Evolutionary conservation across 2,888 invertebrate genomes (phyloP), one percentile per base, ranked within the genome.

Genomic region (Automeris io): DNA sequence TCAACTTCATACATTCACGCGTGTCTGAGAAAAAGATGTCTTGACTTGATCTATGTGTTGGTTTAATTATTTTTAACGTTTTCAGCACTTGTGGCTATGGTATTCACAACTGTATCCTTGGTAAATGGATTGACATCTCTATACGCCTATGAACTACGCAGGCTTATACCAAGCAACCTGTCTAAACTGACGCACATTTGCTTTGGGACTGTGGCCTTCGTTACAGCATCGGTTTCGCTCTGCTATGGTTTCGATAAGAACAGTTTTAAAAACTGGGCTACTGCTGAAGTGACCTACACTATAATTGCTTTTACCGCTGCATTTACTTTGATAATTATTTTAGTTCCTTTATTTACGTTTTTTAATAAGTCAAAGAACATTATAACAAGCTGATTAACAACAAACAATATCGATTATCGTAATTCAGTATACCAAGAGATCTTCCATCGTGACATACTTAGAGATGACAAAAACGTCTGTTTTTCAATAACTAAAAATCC

Each of bases 171-270:
- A 0, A 52, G 43, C 1, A 61, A 49, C 18, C 35, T 66, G 0
- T 57, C 62, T 5, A 73, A 70, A 41, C 42, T 71, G 3, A 57
- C 51, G 1, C 73, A 73, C 44, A 67, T 74, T 22, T 53, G 61
- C 37, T 61, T 73, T 29, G 73, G 73, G 1, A 56, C 53, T 11
- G 61, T 70, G 0, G 69, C 65, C 13, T 78, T 74, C 33, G 43
- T 49, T 5, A 48, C 65, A 1, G 58, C 79, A 2, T 51, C 57
- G 7, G 53, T 71, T 29, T 44, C 47, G 18, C 65, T 79, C 13
- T 71, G 71, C 52, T 65, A 69, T 21, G 79, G 74, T 3, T 61
- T 70, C 22, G 61, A 73, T 26, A 77, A 72, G 38, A 18, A 3
- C 9, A 38, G 26, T 6, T 79, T 79, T 40, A 64, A 54, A 31